These are phyloP conservation scores for Nomada lathburiana DNA, from an alignment of 2,888 invertebrate species.

Conservation along the genomic window DNA sequence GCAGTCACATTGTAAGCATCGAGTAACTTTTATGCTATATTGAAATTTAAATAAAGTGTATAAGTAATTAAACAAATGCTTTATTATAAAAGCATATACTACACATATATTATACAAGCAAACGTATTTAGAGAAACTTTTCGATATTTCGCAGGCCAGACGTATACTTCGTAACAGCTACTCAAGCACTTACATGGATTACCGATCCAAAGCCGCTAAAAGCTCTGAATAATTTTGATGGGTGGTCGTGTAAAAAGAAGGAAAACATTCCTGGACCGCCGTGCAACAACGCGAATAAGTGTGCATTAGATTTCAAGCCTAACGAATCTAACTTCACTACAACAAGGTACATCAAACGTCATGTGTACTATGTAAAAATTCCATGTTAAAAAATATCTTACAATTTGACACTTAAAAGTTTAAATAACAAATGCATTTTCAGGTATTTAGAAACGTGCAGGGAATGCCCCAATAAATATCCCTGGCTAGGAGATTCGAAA, in stretches of 20 bases:
- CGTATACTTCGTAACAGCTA: slow-evolving; percentile 94
- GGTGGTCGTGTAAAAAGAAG: slow-evolving; percentile 92
- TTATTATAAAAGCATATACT: too few species aligned
- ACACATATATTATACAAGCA: too few species aligned
- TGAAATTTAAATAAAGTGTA: neutral
- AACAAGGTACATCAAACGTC: slow-evolving; percentile 85
- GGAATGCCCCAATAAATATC: slow-evolving; percentile 93
- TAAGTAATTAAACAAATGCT: neutral
- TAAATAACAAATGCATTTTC: slow-evolving; percentile 44
- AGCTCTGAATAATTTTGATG: slow-evolving; percentile 89
- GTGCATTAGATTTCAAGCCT: slow-evolving; percentile 92
- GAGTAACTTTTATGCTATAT: neutral
- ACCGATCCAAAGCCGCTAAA: slow-evolving; percentile 92
- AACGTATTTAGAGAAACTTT: too few species aligned
- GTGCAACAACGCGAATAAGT: slow-evolving; percentile 93
- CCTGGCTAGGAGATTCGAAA: slow-evolving; percentile 95
- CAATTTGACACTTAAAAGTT: neutral
- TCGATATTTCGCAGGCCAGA: slow-evolving; percentile 88
- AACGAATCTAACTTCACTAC: slow-evolving; percentile 91
- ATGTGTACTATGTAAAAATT: neutral
- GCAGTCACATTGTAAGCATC: slow-evolving; percentile 88
- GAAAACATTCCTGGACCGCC: slow-evolving; percentile 90
- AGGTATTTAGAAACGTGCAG: slow-evolving; percentile 95
- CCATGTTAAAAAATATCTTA: neutral
- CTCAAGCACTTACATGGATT: slow-evolving; percentile 96